Percentiles rank a stretch among this genome's conserved stretches.
Conservation (phyloP, 2,797 vertebrate genomes). For the Chiroxiphia lanceolata region DNA sequence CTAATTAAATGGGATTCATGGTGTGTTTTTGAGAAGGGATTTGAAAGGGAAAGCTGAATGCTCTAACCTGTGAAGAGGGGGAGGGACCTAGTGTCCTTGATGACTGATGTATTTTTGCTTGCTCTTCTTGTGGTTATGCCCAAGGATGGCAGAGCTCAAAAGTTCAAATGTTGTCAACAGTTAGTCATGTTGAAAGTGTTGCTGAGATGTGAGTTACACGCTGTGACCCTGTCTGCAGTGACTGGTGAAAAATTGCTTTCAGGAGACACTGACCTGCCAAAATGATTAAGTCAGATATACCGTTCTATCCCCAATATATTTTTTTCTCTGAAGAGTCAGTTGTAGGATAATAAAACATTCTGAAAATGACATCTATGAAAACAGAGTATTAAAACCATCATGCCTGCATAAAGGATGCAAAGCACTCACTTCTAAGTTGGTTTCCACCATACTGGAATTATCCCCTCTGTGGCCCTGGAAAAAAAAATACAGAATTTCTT, state of each 20-base stretch:
- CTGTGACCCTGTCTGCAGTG: background rate
- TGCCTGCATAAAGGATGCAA: background rate
- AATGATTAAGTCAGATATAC: background rate
- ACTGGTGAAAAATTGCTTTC: background rate
- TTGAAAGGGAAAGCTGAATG: background rate
- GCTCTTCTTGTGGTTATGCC: background rate
- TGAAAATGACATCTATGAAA: background rate
- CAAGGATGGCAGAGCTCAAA: background rate
- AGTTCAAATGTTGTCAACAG: slow-evolving; percentile 27
- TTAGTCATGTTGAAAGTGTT: background rate
- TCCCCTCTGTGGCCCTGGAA: background rate
- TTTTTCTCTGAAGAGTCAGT: background rate
- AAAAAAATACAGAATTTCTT: background rate
- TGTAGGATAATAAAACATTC: background rate
- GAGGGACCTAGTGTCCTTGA: background rate
- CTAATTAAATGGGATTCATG: slow-evolving; percentile 27
- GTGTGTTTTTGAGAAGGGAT: slow-evolving; percentile 9
- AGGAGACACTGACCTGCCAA: background rate
- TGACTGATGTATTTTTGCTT: background rate
- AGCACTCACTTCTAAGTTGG: background rate
- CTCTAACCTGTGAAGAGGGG: background rate
- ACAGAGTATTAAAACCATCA: background rate
- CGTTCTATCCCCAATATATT: background rate
- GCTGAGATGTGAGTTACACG: background rate
- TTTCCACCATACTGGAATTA: background rate